Evolutionary conservation across 2,797 vertebrate genomes (phyloP), one percentile per base, ranked within the genome.

Genomic region (Triplophysa bombifrons): DNA sequence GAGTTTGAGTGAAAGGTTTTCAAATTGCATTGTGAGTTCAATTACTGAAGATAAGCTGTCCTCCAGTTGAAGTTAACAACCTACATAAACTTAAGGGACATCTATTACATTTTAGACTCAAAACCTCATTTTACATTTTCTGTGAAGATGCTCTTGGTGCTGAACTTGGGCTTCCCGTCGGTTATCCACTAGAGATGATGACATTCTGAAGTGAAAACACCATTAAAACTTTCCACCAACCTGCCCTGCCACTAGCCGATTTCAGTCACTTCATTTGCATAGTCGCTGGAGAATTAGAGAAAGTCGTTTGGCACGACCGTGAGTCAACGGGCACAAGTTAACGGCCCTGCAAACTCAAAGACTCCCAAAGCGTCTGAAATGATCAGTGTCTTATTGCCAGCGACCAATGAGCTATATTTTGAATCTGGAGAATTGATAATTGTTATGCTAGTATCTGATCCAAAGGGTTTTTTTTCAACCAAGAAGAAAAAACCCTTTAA

Each of bases 1-100:
- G 86, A 89, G 90, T 78, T 81, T 74, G 84, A 81, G 73, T 81
- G 61, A 87, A 87, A 87, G 78, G 79, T 85, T 90, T 90, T 90
- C 79, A 87, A 87, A 90, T 88, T 73, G 90, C 88, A 83, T 80
- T 88, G 75, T 69, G 73, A 82, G 75, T 76, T 90, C 87, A 88
- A 90, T 92, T 88, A 88, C 90, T 89, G 78, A 90, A 86, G 82
- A 90, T 88, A 91, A 89, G 67, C 84, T 80, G 85, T 88, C 80
- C 84, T 88, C 68, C 72, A 73, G 86, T 86, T 84, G 70, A 83
- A 81, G 85, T 87, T 65, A 63, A 84, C 82, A 19, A 72, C 83
- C 81, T 17, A 19, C 77, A 71, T 74, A 41, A 84, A 82, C 73
- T 85, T 84, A 70, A 84, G 56, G 74, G 67, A 76, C 71, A 48